These are phyloP conservation scores for Chitala chitala DNA, from an alignment of 2,113 vertebrate genomes.

Conservation along the genomic window DNA sequence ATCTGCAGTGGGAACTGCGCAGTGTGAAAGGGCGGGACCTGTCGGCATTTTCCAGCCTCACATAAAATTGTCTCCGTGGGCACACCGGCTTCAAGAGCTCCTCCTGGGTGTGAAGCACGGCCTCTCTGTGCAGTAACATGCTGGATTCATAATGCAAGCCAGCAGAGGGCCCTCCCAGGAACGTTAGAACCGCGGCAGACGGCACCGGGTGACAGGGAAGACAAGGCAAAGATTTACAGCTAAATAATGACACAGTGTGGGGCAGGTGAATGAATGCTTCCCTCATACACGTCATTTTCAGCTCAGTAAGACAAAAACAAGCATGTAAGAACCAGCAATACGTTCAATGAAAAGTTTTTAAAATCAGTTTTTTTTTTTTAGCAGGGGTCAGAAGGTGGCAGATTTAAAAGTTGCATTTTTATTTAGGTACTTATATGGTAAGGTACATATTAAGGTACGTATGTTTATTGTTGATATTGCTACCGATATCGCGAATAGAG, in stretches of 20 bases:
- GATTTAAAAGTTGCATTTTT: no score
- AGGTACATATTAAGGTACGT: no score
- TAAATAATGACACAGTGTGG: slow-evolving; percentile 8
- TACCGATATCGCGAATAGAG: no score
- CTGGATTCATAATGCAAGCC: slow-evolving; percentile 7
- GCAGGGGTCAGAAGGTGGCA: background rate
- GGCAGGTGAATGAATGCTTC: slow-evolving; percentile 1
- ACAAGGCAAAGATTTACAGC: slow-evolving; percentile 5
- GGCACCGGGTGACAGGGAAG: background rate
- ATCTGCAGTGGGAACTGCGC: background rate
- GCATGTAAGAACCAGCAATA: background rate
- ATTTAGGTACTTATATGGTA: no score
- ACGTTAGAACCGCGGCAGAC: slow-evolving; percentile 14
- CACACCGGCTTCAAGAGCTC: background rate
- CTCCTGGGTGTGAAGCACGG: background rate
- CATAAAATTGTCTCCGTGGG: background rate
- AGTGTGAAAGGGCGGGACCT: background rate
- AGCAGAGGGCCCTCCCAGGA: slow-evolving; percentile 22
- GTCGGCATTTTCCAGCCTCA: background rate
- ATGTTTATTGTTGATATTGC: no score
- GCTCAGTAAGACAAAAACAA: background rate
- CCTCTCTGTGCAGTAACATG: slow-evolving; percentile 22
- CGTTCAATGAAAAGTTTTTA: background rate
- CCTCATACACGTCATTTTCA: background rate
- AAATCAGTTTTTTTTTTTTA: background rate